Percentiles rank a stretch among this genome's conserved stretches.
These are phyloP conservation scores for Drosophila miranda DNA, from an alignment of 1,140 invertebrate species.

Conservation along the genomic window DNA sequence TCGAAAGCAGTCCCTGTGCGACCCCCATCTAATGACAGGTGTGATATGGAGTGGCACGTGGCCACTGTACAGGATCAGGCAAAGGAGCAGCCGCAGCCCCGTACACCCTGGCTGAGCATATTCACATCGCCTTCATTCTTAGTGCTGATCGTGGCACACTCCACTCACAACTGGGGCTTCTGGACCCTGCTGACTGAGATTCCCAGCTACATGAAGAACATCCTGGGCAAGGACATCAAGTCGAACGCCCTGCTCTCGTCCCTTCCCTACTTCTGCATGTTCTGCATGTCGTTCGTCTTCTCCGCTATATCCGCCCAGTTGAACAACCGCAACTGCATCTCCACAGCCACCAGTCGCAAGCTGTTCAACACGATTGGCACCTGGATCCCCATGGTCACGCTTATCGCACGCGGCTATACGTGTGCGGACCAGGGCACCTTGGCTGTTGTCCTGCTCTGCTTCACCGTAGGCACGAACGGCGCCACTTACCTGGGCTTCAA, in stretches of 20 bases:
- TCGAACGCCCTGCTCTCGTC: conserved; percentile 89
- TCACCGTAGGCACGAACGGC: conserved; percentile 90
- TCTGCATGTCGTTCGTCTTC: conserved; percentile 86
- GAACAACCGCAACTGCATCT: conserved; percentile 84
- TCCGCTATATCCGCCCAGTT: conserved; percentile 84
- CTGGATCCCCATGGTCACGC: conserved; percentile 85
- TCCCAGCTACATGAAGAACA: conserved; percentile 93
- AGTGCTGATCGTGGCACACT: conserved; percentile 92
- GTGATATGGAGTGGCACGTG: conserved; percentile 22
- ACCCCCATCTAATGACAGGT: not conserved
- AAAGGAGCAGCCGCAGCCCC: conserved; percentile 52
- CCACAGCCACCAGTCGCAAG: conserved; percentile 85
- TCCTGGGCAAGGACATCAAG: conserved; percentile 91
- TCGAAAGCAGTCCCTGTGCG: conserved; percentile 2
- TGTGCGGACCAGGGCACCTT: conserved; percentile 82
- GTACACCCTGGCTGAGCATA: conserved; percentile 88
- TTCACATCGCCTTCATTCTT: conserved; percentile 91
- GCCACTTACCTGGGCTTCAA: conserved; percentile 88
- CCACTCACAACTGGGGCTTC: conserved; percentile 96
- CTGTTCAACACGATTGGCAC: conserved; percentile 87
- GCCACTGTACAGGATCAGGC: conserved; percentile 17
- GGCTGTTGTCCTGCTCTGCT: conserved; percentile 85
- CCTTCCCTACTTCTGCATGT: conserved; percentile 91
- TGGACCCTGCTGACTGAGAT: conserved; percentile 96
- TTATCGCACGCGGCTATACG: conserved; percentile 86